phyloP scores from a whole-genome alignment of 2,888 invertebrate species.

The Microctonus aethiopoides region DNA sequence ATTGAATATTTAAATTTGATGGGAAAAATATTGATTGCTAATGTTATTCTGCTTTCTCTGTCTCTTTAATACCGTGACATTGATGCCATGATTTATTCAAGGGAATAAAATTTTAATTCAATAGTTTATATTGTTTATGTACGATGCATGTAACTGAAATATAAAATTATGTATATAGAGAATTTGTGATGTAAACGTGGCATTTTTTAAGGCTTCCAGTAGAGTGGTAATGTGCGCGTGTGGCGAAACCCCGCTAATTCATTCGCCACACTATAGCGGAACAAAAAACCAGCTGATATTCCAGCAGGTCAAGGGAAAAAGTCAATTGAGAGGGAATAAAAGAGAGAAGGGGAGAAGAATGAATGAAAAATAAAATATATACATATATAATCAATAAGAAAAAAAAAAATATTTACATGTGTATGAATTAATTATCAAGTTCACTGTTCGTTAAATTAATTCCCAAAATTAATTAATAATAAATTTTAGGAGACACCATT shows the following conservation, averaged over 20 bases:
- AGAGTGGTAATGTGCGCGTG: not conserved
- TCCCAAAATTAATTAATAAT: not conserved
- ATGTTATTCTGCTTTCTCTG: not conserved
- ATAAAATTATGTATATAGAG: not conserved
- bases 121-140: no score
- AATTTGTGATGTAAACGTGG: not conserved
- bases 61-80: not conserved
- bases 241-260: not conserved
- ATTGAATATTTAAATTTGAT: not conserved
- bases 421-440: not conserved
- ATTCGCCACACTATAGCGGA: not conserved
- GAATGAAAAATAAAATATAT: not conserved
- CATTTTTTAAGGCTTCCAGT: constrained; percentile 3
- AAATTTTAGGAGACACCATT: not conserved
- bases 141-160: not conserved
- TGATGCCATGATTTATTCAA: no score
- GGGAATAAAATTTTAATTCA: no score
- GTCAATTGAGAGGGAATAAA: not conserved
- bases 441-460: not conserved
- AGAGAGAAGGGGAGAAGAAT: not conserved
- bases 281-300: not conserved
- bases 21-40: not conserved
- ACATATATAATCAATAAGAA: not conserved
- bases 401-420: not conserved
- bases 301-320: not conserved